Conservation (phyloP, 2,888 invertebrate species). For the Torymus tubicola region DNA sequence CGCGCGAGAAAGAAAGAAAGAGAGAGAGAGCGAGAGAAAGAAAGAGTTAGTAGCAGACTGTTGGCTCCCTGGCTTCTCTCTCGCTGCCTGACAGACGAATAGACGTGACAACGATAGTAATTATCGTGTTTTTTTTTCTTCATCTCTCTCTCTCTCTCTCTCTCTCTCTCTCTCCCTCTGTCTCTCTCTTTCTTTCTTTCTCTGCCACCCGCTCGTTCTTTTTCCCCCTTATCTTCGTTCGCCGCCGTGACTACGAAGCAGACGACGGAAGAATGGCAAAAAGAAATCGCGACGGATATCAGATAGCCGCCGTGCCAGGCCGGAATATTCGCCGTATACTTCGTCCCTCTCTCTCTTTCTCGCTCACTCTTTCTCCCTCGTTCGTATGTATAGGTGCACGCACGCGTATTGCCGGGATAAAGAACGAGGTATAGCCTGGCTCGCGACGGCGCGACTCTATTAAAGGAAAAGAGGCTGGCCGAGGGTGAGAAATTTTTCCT, state of each 20-base stretch:
- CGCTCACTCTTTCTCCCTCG: background rate
- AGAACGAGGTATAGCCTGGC: conserved; percentile 1
- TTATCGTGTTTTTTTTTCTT: conserved; percentile 45
- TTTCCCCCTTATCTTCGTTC: conserved; percentile 9
- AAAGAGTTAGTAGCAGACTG: background rate
- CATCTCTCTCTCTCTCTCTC: background rate
- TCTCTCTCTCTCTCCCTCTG: background rate
- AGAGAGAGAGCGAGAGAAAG: conserved; percentile 7
- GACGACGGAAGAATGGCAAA: conserved; percentile 24
- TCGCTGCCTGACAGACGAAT: conserved; percentile 43
- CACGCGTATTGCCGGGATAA: background rate
- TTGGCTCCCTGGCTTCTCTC: conserved; percentile 11
- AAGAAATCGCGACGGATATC: conserved; percentile 34
- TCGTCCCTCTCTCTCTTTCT: background rate
- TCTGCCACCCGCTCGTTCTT: background rate
- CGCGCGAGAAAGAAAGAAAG: background rate
- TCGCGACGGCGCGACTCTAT: background rate
- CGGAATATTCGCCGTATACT: conserved; percentile 24
- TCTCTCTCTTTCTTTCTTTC: conserved; percentile 2
- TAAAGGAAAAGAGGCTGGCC: background rate
- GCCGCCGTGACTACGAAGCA: conserved; percentile 13
- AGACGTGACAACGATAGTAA: conserved; percentile 57
- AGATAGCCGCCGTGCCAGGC: conserved; percentile 17
- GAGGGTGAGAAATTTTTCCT: conserved; percentile 1
- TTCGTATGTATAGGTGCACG: background rate